Evolutionary conservation across 2,888 invertebrate species (phyloP), one percentile per base, ranked within the genome.

Genomic region (Drosophila mulleri): DNA sequence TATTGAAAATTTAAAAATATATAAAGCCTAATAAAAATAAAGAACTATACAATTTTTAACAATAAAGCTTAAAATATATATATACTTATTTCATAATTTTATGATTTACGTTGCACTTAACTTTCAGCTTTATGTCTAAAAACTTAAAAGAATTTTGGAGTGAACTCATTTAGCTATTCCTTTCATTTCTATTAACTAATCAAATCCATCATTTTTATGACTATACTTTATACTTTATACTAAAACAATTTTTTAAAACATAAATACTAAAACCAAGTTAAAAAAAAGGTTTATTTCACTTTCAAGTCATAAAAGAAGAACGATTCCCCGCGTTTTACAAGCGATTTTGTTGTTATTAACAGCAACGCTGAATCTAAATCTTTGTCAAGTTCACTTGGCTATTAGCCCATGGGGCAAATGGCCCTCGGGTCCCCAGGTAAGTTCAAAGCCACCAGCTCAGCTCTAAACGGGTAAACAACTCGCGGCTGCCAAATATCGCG

Each of bases 391-490:
- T 79, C 75, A 75, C 14, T 63, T 44, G 54, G 66, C 75, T 56
- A 16, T 32, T 41, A 39, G 57, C 63, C 75, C 67, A 64, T 18
- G 71, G 64, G 76, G 78, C 76, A 78, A 75, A 52, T 68, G 68
- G 66, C 71, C 61, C 47, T 44, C 60, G 48, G 70, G 50, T 29
- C 23, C 41, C 26, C 6, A 58, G n/a, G 50, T 61, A 79, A 77
- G 76, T 77, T 77, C 77, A 77, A 77, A 78, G 76, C 66, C 76
- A 78, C 66, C 74, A 14, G 64, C 50, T 64, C 62, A 63, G 67
- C 72, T 67, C 62, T 67, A 76, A 76, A 66, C 54, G 62, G 69
- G 47, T 68, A 67, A 62, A 57, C 37, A 47, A 35, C 62, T 59
- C 44, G 48, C 56, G 54, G 26, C 45, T 26, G 52, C 44, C 67